Base-by-base conservation (phyloP, 2,888 invertebrate species). In the Thelaira solivaga region DNA sequence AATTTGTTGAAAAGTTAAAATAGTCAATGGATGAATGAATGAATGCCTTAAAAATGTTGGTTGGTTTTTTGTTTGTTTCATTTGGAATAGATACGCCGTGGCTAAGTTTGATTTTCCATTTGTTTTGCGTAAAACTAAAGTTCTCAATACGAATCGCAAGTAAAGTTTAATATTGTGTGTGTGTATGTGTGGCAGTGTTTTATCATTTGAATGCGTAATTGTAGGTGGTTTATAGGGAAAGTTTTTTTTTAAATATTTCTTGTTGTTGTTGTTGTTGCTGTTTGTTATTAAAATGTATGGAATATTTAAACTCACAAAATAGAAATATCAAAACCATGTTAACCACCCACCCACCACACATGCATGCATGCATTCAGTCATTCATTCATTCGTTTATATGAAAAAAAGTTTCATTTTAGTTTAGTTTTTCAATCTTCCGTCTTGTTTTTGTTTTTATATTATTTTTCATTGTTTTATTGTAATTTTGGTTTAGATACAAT, bases 1-100 rank as follows among this genome's bases (percentile, higher is more conserved):
- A 29, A 43, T 51, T 22, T 59, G 49, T 29, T 59, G 6, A 59
- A 69, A 76, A 39, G 76, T 76, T 72, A 34, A 36, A 67, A 76
- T 67, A 76, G 76, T 76, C 76, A 72, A 71, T n/a, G n/a, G n/a
- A n/a, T n/a, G n/a, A n/a, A n/a, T n/a, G n/a, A n/a, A n/a, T n/a
- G n/a, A n/a, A n/a, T 72, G 76, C 47, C 61, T 76, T 72, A 47
- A 43, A 41, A 45, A 10, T 51, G 51, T 36, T 43, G 36, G 39
- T 55, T 55, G 16, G 29, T 31, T 55, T 41, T 36, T 43, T 26
- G 39, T 55, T 55, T 16, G 29, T 31, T 55, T 41, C 36, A 64
- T 57, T 13, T 26, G 36, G 8, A 57, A 68, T 57, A 36, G 13
- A 45, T 57, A 26, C 29, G 36, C 68, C 10, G 39, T 13, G 29